Evolutionary conservation across 2,797 vertebrate genomes (phyloP).

Genomic region (Sebastes melanostomus): DNA sequence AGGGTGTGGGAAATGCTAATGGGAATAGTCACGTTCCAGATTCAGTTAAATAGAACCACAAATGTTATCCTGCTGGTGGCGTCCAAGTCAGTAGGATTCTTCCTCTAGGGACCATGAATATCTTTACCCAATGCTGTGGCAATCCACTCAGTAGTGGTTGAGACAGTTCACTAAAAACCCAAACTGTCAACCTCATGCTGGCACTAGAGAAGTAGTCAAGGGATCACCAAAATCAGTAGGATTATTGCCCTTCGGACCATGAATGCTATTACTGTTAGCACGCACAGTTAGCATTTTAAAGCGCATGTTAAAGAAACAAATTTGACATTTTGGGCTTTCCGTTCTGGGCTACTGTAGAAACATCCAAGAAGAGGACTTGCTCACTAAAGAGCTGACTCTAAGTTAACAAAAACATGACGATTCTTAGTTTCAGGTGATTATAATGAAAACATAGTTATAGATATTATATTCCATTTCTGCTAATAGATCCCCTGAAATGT

Average conservation of each 20-base stretch:
- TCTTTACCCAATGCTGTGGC: neutral
- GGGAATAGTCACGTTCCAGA: neutral
- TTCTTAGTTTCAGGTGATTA: no score
- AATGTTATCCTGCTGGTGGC: neutral
- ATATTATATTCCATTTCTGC: no score
- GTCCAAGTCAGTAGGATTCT: neutral
- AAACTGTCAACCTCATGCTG: neutral
- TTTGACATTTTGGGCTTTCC: neutral
- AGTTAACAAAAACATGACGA: no score
- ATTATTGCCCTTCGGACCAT: neutral
- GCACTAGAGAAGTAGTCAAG: no score
- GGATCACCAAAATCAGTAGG: neutral
- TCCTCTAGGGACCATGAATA: neutral
- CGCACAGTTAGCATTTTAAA: neutral
- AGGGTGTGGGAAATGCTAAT: neutral
- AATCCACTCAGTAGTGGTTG: neutral
- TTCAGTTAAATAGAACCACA: neutral
- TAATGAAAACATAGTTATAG: no score
- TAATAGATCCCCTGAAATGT: no score
- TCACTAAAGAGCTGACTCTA: no score
- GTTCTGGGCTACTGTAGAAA: no score
- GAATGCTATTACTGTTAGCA: neutral
- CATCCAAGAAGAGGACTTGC: no score
- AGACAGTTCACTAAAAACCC: neutral
- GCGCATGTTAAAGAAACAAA: neutral